phyloP scores from a whole-genome alignment of 2,888 invertebrate genomes.

The Pyrochroa serraticornis region DNA sequence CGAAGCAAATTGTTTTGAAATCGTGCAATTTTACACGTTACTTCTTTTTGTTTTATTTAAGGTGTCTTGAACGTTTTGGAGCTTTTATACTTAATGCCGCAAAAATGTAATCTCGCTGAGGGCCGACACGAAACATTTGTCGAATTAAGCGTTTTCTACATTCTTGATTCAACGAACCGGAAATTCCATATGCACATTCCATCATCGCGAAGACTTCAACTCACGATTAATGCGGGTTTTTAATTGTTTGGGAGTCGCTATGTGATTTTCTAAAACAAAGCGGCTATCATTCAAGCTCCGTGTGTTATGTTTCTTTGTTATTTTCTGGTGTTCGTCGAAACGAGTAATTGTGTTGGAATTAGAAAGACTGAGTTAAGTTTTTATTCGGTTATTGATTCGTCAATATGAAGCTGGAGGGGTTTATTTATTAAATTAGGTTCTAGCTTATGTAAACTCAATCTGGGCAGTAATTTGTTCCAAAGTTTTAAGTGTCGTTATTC shows the following conservation, averaged over 20 bases:
- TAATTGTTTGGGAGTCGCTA: constrained; percentile 42
- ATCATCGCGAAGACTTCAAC: constrained; percentile 52
- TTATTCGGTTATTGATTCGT: too few species aligned
- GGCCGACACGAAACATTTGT: constrained; percentile 49
- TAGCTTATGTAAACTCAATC: constrained; percentile 44
- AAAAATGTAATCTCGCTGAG: constrained; percentile 50
- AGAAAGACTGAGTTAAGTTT: too few species aligned
- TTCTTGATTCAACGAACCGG: constrained; percentile 55
- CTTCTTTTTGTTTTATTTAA: not conserved
- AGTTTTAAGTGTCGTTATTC: constrained; percentile 53
- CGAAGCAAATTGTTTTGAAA: too few species aligned
- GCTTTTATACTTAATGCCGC: constrained; percentile 44
- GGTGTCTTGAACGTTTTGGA: constrained; percentile 17
- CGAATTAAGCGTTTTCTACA: constrained; percentile 53
- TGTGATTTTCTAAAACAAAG: constrained; percentile 37
- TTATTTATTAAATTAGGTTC: constrained; percentile 33
- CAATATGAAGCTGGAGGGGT: not conserved
- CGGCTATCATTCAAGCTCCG: constrained; percentile 18
- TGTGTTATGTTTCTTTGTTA: constrained; percentile 22
- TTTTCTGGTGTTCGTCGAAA: not conserved
- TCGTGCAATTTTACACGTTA: not conserved
- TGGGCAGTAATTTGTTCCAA: constrained; percentile 43
- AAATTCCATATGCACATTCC: constrained; percentile 57
- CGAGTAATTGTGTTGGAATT: constrained; percentile 1
- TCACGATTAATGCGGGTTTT: constrained; percentile 50